These are phyloP conservation scores for Tridacna crocea DNA, from an alignment of 2,888 invertebrate species.

Conservation along the genomic window DNA sequence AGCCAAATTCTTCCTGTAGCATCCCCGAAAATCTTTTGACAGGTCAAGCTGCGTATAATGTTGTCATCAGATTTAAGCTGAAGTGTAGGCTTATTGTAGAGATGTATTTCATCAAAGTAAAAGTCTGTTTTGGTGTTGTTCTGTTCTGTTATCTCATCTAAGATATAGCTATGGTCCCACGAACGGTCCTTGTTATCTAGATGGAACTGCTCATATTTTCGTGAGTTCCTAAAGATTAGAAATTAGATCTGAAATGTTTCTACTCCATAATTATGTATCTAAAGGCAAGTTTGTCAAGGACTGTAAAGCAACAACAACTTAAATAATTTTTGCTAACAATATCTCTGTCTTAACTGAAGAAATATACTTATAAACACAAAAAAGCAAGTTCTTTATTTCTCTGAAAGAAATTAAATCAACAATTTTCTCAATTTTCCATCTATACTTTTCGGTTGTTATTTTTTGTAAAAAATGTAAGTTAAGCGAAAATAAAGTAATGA, in stretches of 20 bases:
- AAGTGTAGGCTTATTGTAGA: slow-evolving; percentile 66
- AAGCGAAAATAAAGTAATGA: too few relatives aligned
- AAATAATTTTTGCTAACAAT: too few relatives aligned
- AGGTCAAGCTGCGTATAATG: slow-evolving; percentile 52
- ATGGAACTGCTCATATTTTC: slow-evolving; percentile 66
- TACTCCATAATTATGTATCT: neutral
- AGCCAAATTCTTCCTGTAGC: slow-evolving; percentile 69
- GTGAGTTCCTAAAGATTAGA: slow-evolving; percentile 38
- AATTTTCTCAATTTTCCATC: too few relatives aligned
- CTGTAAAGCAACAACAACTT: neutral
- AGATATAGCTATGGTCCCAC: slow-evolving; percentile 73
- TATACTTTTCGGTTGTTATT: too few relatives aligned
- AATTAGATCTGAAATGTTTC: neutral
- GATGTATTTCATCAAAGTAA: slow-evolving; percentile 71
- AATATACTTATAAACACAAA: too few relatives aligned
- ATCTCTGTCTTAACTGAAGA: too few relatives aligned
- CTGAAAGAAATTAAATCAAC: too few relatives aligned
- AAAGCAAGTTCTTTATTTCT: too few relatives aligned
- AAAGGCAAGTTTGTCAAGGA: neutral
- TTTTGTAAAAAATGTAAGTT: too few relatives aligned
- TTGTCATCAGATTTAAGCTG: slow-evolving; percentile 63
- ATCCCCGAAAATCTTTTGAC: slow-evolving; percentile 68
- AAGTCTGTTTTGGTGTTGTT: slow-evolving; percentile 39
- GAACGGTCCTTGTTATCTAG: slow-evolving; percentile 65
- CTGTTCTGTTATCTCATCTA: slow-evolving; percentile 62